Conservation (phyloP, 2,797 vertebrate species). For the Tangara arthus region DNA sequence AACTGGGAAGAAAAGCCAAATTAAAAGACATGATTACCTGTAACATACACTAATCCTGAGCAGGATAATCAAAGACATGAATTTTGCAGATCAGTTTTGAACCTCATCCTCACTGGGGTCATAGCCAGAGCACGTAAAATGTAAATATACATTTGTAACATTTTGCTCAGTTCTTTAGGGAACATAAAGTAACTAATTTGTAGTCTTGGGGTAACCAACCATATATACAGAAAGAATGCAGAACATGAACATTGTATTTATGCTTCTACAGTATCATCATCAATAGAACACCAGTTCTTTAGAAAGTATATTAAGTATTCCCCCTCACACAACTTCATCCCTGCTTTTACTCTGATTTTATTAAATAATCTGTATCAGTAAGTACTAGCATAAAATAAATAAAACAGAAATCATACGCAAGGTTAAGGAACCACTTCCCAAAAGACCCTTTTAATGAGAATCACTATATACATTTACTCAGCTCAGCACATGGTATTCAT, state of each 20-base stretch:
- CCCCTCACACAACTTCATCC: background rate
- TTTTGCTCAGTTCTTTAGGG: background rate
- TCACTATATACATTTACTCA: background rate
- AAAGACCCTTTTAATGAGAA: background rate
- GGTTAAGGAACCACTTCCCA: background rate
- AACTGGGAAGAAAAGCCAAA: constrained; percentile 75
- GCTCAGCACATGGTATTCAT: background rate
- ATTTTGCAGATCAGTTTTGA: background rate
- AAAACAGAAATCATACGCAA: background rate
- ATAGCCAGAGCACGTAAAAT: background rate
- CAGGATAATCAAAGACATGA: background rate
- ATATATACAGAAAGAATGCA: background rate
- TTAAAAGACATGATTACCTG: background rate
- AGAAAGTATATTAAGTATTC: background rate
- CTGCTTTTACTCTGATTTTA: background rate
- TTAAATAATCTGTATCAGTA: background rate
- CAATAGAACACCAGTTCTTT: background rate
- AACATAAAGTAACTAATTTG: background rate
- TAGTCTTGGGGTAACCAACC: background rate
- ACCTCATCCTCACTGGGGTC: background rate
- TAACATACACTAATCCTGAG: background rate
- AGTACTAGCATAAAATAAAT: background rate
- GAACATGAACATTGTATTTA: background rate
- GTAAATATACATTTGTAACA: background rate
- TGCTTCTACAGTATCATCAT: background rate